Evolutionary conservation across 2,113 vertebrate species (phyloP).

Genomic region (Miniopterus natalensis): DNA sequence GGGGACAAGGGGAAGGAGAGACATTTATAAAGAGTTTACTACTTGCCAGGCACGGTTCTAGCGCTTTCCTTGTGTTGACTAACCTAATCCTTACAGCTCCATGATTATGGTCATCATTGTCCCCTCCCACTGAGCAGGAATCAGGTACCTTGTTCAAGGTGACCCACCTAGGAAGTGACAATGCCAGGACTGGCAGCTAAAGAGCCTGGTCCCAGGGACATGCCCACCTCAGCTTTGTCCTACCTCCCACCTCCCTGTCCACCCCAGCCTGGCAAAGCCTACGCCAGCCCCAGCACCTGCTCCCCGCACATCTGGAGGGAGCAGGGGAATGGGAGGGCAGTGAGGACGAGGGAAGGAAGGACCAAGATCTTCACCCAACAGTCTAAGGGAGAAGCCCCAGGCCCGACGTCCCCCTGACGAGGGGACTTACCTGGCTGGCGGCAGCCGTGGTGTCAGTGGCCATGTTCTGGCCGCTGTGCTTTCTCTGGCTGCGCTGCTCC

Average conservation of each 20-base stretch:
- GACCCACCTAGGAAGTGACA: neutral
- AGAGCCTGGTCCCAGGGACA: neutral
- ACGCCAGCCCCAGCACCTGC: neutral
- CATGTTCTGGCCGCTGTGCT: constrained; percentile 33
- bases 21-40: neutral
- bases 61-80: neutral
- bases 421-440: constrained; percentile 80
- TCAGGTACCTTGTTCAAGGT: neutral
- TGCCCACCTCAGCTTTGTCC: neutral
- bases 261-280: neutral
- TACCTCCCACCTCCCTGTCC: neutral
- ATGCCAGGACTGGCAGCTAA: neutral
- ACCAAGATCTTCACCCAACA: neutral
- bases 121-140: neutral
- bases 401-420: neutral
- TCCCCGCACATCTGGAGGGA: rapidly evolving
- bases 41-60: neutral
- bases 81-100: neutral
- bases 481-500: constrained; percentile 72
- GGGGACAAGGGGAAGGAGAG: no score
- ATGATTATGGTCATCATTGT: rapidly evolving
- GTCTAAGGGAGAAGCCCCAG: neutral
- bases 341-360: no score
- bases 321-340: neutral
- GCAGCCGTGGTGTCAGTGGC: rapidly evolving